Evolutionary conservation across 1,140 invertebrate genomes (phyloP).

Genomic region (Bombus superbus): DNA sequence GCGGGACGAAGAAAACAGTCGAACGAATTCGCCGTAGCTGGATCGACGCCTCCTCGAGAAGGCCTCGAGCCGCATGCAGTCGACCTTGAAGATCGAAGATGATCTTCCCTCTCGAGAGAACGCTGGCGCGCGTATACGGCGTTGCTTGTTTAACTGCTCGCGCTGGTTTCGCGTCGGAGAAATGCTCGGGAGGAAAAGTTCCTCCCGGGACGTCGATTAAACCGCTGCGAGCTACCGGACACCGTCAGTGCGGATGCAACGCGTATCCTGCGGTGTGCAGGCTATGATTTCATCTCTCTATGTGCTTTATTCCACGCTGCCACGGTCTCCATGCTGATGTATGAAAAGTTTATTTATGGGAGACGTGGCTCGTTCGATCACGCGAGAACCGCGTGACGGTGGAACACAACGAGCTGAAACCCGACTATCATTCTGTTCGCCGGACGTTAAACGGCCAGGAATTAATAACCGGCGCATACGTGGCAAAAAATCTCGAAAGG

Average conservation of each 20-base stretch:
- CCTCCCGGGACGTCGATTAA: conserved; percentile 64
- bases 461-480: conserved; percentile 56
- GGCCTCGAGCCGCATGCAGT: conserved; percentile 65
- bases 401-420: conserved; percentile 53
- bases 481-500: not conserved
- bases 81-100: conserved; percentile 68
- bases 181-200: conserved; percentile 52
- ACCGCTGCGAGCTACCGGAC: conserved; percentile 68
- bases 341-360: conserved; percentile 70
- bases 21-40: conserved; percentile 63
- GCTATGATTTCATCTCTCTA: conserved; percentile 65
- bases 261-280: conserved; percentile 60
- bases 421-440: conserved; percentile 53
- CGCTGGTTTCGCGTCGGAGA: not conserved
- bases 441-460: conserved; percentile 53
- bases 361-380: conserved; percentile 64
- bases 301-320: conserved; percentile 55
- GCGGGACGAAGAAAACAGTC: conserved; percentile 65
- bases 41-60: conserved; percentile 63
- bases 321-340: conserved; percentile 49
- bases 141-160: conserved; percentile 54
- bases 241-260: conserved; percentile 57
- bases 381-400: conserved; percentile 46
- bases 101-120: conserved; percentile 53
- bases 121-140: conserved; percentile 18